phyloP scores from a whole-genome alignment of 2,113 vertebrate genomes.

The Myiopsitta monachus region DNA sequence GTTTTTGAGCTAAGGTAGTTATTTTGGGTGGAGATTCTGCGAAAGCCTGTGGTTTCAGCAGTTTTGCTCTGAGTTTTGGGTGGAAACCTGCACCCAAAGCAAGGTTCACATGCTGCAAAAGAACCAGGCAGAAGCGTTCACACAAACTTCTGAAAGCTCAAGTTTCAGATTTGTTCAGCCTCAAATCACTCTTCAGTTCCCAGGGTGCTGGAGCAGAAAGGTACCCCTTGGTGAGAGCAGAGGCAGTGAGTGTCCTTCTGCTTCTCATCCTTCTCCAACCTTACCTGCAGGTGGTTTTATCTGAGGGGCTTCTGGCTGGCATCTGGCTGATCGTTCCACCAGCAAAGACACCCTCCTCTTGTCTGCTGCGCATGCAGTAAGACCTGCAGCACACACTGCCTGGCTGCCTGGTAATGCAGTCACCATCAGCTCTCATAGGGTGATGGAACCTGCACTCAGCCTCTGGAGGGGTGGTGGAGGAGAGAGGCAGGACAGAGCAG shows the following conservation, averaged over 20 bases:
- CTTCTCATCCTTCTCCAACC: not conserved
- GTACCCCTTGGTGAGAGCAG: not conserved
- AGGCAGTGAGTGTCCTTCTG: not conserved
- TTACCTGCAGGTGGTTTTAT: not conserved
- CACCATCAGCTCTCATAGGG: fast-evolving
- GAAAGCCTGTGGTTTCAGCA: not conserved
- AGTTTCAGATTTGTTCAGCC: not conserved
- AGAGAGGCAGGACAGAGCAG: not conserved
- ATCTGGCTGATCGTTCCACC: not conserved
- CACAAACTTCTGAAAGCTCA: not conserved
- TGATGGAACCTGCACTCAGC: not conserved
- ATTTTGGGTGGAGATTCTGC: not conserved
- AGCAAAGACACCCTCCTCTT: not conserved
- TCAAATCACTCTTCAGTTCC: not conserved
- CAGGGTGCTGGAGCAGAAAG: not conserved
- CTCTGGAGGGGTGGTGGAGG: not conserved
- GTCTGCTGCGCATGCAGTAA: fast-evolving
- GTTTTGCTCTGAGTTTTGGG: not conserved
- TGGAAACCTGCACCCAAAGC: not conserved
- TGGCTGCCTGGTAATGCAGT: not conserved
- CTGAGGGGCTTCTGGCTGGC: not conserved
- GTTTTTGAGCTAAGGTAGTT: not conserved
- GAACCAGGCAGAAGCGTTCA: not conserved
- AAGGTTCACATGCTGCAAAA: not conserved
- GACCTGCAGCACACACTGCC: not conserved